Evolutionary conservation across 2,888 invertebrate genomes (phyloP).

Genomic region (Pristionchus exspectatus): DNA sequence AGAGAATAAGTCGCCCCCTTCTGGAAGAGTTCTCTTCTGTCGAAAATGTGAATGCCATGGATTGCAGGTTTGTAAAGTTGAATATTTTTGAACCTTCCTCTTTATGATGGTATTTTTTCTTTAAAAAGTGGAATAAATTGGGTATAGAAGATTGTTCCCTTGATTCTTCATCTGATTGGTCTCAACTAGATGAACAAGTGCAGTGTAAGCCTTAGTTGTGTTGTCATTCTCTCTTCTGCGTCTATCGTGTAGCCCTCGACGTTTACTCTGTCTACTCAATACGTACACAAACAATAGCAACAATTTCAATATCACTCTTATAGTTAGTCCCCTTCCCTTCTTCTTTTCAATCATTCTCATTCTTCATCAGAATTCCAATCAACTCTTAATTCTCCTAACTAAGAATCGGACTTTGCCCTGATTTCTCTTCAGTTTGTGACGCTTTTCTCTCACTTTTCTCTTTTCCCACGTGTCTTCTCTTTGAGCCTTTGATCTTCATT

Average conservation of each 20-base stretch:
- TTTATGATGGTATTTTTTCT: too few relatives aligned
- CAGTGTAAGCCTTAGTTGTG: too few relatives aligned
- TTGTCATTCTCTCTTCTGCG: neutral
- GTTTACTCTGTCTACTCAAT: too few relatives aligned
- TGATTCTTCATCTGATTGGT: neutral
- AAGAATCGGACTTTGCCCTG: neutral
- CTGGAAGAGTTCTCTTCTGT: constrained; percentile 39
- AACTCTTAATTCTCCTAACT: too few relatives aligned
- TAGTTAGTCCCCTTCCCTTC: neutral
- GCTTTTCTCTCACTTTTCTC: constrained; percentile 1
- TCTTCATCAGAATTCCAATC: neutral
- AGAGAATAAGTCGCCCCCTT: constrained; percentile 38
- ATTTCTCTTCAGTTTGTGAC: neutral
- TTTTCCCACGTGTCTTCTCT: neutral
- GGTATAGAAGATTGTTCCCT: too few relatives aligned
- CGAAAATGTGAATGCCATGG: constrained; percentile 52
- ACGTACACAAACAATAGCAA: too few relatives aligned
- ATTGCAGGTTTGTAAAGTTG: neutral
- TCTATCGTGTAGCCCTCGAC: neutral
- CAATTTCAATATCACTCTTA: too few relatives aligned
- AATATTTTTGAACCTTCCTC: too few relatives aligned
- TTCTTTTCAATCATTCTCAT: neutral
- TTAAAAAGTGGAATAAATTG: too few relatives aligned
- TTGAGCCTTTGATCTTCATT: constrained; percentile 29
- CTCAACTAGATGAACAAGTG: neutral